Conservation (phyloP, 92 coral and sea anemone species). For the Phenganax marumi region DNA sequence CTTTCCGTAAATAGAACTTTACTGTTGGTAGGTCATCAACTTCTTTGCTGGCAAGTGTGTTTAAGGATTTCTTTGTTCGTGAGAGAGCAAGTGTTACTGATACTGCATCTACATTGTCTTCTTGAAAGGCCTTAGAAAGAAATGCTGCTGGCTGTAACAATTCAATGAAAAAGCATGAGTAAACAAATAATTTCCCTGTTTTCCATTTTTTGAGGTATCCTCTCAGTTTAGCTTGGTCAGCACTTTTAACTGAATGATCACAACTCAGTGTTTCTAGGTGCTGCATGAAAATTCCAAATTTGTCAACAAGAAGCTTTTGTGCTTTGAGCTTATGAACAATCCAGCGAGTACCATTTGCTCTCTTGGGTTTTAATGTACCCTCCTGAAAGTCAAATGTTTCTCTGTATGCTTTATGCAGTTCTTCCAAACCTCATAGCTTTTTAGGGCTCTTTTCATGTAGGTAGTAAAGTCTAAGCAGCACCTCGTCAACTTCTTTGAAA, state of each 20-base stretch:
- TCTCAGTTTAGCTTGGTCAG: slow-evolving; percentile 51
- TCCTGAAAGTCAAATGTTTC: slow-evolving; percentile 36
- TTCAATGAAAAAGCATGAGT: slow-evolving; percentile 50
- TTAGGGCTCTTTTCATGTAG: slow-evolving; percentile 58
- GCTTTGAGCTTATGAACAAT: slow-evolving; percentile 53
- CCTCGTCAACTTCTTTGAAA: slow-evolving; percentile 59
- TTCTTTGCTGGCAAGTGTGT: slow-evolving; percentile 18
- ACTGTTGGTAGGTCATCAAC: slow-evolving; percentile 41
- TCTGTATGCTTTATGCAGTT: slow-evolving; percentile 48
- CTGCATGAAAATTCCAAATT: slow-evolving; percentile 52
- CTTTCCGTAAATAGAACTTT: slow-evolving; percentile 37
- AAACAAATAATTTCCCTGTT: slow-evolving; percentile 35
- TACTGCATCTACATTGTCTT: slow-evolving; percentile 48
- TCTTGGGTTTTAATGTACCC: slow-evolving; percentile 51
- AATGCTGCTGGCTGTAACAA: slow-evolving; percentile 45
- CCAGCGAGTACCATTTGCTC: slow-evolving; percentile 59
- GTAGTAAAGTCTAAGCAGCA: slow-evolving; percentile 41
- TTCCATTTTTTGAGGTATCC: slow-evolving; percentile 51
- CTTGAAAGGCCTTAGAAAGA: slow-evolving; percentile 55
- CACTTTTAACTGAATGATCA: slow-evolving; percentile 48
- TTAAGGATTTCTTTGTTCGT: slow-evolving; percentile 44
- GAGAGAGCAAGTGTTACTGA: slow-evolving; percentile 37
- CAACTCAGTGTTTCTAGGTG: slow-evolving; percentile 51
- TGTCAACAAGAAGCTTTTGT: slow-evolving; percentile 48
- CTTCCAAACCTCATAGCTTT: slow-evolving; percentile 50